Evolutionary conservation across 2,888 invertebrate species (phyloP).

Genomic region (Oxyteleia sp.): DNA sequence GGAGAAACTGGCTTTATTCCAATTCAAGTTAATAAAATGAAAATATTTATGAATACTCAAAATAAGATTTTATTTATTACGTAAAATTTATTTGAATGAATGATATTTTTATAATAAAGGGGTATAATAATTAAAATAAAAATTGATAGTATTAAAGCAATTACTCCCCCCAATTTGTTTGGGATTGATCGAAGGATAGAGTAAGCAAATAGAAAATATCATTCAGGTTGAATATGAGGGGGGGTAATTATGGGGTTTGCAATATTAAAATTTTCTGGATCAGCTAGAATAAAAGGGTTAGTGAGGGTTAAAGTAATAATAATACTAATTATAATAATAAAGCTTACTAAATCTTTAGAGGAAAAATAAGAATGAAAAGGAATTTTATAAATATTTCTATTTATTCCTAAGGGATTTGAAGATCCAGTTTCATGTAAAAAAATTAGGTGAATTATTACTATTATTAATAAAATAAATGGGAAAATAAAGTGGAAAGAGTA

Average conservation of each 20-base stretch:
- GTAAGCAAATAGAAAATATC: slow-evolving; percentile 95
- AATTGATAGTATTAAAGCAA: slow-evolving; percentile 91
- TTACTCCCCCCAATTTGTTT: slow-evolving; percentile 93
- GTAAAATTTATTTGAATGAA: slow-evolving; percentile 88
- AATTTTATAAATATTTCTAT: slow-evolving; percentile 91
- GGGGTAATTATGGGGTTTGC: slow-evolving; percentile 92
- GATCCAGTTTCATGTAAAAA: slow-evolving; percentile 91
- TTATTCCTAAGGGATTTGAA: slow-evolving; percentile 90
- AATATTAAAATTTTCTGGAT: slow-evolving; percentile 92
- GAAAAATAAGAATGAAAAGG: slow-evolving; percentile 91
- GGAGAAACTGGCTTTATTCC: slow-evolving; percentile 91
- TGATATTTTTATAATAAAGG: slow-evolving; percentile 88
- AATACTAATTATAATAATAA: slow-evolving; percentile 88
- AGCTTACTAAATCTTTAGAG: slow-evolving; percentile 90
- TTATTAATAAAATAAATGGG: slow-evolving; percentile 90
- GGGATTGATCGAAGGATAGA: slow-evolving; percentile 94
- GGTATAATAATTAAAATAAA: slow-evolving; percentile 90
- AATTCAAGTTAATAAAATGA: slow-evolving; percentile 92
- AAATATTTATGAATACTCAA: slow-evolving; percentile 89
- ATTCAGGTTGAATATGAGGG: slow-evolving; percentile 94
- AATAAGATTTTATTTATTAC: slow-evolving; percentile 89
- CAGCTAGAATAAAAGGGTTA: slow-evolving; percentile 90
- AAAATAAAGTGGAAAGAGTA: slow-evolving; percentile 92
- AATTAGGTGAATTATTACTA: slow-evolving; percentile 90
- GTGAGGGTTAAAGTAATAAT: slow-evolving; percentile 88